Evolutionary conservation across 2,113 vertebrate species (phyloP).

Genomic region (Tupaia tana): DNA sequence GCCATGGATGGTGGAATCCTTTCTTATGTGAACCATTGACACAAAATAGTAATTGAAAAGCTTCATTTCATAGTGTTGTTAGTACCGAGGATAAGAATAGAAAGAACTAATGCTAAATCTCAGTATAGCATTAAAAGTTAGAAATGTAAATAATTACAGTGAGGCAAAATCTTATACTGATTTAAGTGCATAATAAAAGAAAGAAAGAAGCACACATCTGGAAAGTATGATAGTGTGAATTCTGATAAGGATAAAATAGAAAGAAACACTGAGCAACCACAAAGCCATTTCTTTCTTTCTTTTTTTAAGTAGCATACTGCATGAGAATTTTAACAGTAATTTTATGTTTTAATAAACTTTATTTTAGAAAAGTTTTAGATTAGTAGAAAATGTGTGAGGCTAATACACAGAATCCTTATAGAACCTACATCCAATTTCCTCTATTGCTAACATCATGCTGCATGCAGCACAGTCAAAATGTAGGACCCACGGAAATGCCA

Average conservation of each 20-base stretch:
- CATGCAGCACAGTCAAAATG: too few species aligned
- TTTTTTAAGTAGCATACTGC: not conserved
- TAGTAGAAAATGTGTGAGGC: not conserved
- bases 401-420: not conserved
- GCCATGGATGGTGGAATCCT: constrained; percentile 1
- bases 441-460: not conserved
- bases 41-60: constrained; percentile 50
- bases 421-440: not conserved
- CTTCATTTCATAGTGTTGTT: constrained; percentile 40
- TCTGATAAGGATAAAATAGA: constrained; percentile 20
- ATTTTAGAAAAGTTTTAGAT: constrained; percentile 24
- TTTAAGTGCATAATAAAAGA: not conserved
- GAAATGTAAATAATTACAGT: constrained; percentile 22
- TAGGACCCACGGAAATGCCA: too few species aligned
- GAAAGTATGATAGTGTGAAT: not conserved
- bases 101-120: constrained; percentile 9
- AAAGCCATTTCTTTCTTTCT: not conserved
- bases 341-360: not conserved
- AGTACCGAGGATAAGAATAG: constrained; percentile 14
- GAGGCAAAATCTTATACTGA: constrained; percentile 16
- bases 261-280: not conserved
- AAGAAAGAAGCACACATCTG: not conserved
- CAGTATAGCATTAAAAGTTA: not conserved
- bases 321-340: not conserved
- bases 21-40: constrained; percentile 51